Evolutionary conservation across 2,113 vertebrate genomes (phyloP), one percentile per base, ranked within the genome.

Genomic region (Condylura cristata): DNA sequence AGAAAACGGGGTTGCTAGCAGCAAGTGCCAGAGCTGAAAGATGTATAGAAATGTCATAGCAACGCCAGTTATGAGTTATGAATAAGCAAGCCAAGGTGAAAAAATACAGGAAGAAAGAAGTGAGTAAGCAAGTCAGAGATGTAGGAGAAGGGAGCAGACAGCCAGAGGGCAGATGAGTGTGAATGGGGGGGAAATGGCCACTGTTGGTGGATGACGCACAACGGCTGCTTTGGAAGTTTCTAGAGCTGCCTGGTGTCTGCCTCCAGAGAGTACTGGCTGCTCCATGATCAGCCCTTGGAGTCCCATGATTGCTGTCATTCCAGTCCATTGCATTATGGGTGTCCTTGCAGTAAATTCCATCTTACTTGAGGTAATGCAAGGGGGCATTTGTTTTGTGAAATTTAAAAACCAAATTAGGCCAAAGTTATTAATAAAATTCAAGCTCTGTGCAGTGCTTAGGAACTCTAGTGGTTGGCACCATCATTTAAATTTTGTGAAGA

Each of bases 371-470:
- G 41, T 58, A 53, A 9, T 48, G 68, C 60, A 30, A 93, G 3
- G 22, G 0, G 1, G 11, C 3, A 44, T 89, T 75, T n/a, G 72
- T 68, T 93, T 82, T 78, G 6, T 37, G 32, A 34, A 79, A 74
- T 90, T 71, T 48, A 74, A 46, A 70, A 80, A 86, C 28, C 63
- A 65, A 85, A 80, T 41, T 91, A 90, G 60, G n/a, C 34, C 20
- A 30, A 89, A 72, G 24, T 82, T 86, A 51, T 60, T 70, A 28
- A 83, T 74, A 86, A 94, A 90, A 80, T 53, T 32, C 61, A 85
- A 39, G 30, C 16, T 88, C 37, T 60, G 8, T 44, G 60, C 44
- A 60, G 26, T 51, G 58, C 65, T 93, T 51, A 89, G 6, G 41
- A 89, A 70, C 32, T 95, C 32, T 16, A 48, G 28, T 74, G 63